Evolutionary conservation across 2,888 invertebrate species (phyloP).

Genomic region (Coremacera marginata): DNA sequence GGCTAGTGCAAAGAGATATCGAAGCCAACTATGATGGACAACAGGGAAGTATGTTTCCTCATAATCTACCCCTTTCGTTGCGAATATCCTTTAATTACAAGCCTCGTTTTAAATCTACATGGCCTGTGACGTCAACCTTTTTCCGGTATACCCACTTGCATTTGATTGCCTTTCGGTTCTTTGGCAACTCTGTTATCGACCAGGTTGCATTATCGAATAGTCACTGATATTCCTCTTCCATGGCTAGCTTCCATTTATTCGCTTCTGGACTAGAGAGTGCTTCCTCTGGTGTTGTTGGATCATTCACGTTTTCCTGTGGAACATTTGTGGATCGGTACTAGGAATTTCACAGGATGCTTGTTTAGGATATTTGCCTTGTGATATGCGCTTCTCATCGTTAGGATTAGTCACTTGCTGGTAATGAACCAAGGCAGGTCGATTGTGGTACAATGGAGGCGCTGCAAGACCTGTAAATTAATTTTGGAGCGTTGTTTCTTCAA

Average conservation of each 20-base stretch:
- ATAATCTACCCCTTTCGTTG: constrained; percentile 42
- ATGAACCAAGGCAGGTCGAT: no score
- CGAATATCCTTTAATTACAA: constrained; percentile 44
- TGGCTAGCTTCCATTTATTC: not conserved
- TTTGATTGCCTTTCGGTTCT: constrained; percentile 38
- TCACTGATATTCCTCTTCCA: constrained; percentile 41
- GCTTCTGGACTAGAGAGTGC: no score
- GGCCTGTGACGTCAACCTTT: constrained; percentile 36
- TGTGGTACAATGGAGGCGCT: no score
- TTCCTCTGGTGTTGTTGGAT: no score
- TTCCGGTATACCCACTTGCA: constrained; percentile 40
- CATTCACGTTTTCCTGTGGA: no score
- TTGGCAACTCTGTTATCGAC: constrained; percentile 38
- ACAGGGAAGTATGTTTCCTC: constrained; percentile 43
- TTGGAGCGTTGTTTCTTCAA: no score
- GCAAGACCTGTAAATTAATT: no score
- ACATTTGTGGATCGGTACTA: no score
- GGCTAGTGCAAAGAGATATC: constrained; percentile 41
- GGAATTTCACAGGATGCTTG: no score
- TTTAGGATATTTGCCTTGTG: no score
- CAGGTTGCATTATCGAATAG: constrained; percentile 31
- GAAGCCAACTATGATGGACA: constrained; percentile 37
- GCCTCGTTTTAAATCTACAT: constrained; percentile 41
- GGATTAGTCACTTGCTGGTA: no score
- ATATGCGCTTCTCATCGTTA: no score